Evolutionary conservation across 2,888 invertebrate genomes (phyloP).

Genomic region (Kryphioiulus occultus): DNA sequence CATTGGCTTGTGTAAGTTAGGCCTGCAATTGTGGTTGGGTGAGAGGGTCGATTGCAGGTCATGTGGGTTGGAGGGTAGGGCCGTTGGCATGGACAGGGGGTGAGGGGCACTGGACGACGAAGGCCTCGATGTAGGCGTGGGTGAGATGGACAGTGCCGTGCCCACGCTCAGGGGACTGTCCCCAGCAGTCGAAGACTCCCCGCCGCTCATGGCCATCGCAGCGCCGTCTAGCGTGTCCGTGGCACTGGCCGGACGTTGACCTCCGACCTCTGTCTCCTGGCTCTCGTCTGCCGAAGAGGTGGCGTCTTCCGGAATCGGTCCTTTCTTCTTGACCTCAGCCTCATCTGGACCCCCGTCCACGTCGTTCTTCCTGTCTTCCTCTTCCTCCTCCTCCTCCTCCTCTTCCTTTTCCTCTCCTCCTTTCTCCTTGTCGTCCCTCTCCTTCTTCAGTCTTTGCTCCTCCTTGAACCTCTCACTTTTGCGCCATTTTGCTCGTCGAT

Average conservation of each 20-base stretch:
- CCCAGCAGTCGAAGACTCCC: neutral
- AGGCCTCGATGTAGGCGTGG: constrained; percentile 38
- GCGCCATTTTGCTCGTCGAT: constrained; percentile 89
- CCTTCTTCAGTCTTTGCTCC: constrained; percentile 69
- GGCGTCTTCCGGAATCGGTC: neutral
- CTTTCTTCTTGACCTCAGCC: neutral
- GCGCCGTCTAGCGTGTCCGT: neutral
- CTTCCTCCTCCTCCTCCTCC: constrained; percentile 45
- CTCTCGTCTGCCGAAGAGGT: constrained; percentile 29
- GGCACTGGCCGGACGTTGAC: neutral
- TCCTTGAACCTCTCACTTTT: constrained; percentile 91
- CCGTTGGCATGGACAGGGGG: neutral
- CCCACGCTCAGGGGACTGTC: constrained; percentile 44
- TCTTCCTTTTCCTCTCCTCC: constrained; percentile 50
- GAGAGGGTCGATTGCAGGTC: neutral
- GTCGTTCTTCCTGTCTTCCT: neutral
- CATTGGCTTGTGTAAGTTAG: constrained; percentile 39
- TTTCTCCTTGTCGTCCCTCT: constrained; percentile 52
- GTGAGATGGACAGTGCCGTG: constrained; percentile 44
- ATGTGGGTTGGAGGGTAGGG: constrained; percentile 25
- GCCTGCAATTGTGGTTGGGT: constrained; percentile 7
- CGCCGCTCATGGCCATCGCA: neutral
- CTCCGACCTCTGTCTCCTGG: neutral
- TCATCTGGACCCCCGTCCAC: neutral
- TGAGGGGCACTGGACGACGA: constrained; percentile 25